These are phyloP conservation scores for Gobio gobio DNA, from an alignment of 2,113 vertebrate species.

Conservation along the genomic window DNA sequence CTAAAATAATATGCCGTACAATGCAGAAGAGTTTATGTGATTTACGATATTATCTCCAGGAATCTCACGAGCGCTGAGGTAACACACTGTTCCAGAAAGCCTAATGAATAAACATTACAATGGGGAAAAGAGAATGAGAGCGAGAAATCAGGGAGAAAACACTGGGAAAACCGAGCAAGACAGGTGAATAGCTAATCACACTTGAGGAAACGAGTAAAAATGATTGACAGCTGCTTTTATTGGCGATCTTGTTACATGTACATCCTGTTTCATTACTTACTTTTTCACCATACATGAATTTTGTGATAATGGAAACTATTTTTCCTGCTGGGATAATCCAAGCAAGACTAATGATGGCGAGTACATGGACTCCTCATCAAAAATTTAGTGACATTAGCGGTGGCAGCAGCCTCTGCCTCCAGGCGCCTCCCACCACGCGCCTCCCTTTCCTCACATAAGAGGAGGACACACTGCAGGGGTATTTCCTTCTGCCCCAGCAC, in stretches of 20 bases:
- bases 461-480: constrained; percentile 17
- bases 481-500: constrained; percentile 11
- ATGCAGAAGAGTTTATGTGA: constrained; percentile 26
- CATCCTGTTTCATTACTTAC: not conserved
- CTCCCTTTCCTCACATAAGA: constrained; percentile 31
- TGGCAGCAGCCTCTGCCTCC: constrained; percentile 44
- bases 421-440: constrained; percentile 14
- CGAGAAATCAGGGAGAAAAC: not conserved
- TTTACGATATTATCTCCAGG: constrained; percentile 7
- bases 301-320: constrained; percentile 23
- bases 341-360: constrained; percentile 62
- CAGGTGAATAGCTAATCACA: not conserved
- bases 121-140: not conserved
- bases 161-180: not conserved
- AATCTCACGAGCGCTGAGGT: not conserved
- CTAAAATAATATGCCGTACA: constrained; percentile 1
- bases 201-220: not conserved
- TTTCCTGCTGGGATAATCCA: constrained; percentile 61
- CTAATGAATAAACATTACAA: constrained; percentile 34
- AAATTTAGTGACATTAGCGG: constrained; percentile 56
- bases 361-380: constrained; percentile 57
- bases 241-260: not conserved
- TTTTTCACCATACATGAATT: not conserved
- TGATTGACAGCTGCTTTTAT: constrained; percentile 21
- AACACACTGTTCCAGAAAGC: constrained; percentile 23